Base-by-base conservation (phyloP, 2,113 vertebrate genomes). In the Pachyramphus minor region DNA sequence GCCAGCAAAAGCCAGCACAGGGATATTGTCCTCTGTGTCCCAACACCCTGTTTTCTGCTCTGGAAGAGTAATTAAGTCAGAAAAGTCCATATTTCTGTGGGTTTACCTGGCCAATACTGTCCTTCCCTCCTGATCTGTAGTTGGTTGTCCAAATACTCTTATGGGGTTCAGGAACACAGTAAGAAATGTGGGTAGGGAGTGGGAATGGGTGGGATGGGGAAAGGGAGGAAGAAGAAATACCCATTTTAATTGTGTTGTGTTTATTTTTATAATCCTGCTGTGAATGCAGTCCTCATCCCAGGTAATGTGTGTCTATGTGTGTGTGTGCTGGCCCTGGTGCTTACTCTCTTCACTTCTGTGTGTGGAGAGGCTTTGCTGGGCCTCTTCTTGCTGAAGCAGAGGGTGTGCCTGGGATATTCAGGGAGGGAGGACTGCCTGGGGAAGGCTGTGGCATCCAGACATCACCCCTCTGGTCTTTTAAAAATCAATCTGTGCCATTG, bases 231-330 rank as follows among this genome's bases (percentile, higher is more conserved):
- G 42, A 93, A 63, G 22, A 71, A 90, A 42, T 59, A 55, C 19
- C 37, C 80, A 76, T 96, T 92, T 98, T 97, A 97, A 95, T 95
- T 93, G 81, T 96, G 66, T 93, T 95, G 96, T 96, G 93, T 97
- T 97, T 96, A 84, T 97, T 90, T 95, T 95, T 60, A 81, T 96
- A 92, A 96, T 91, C 89, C 60, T 63, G 93, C 77, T 83, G 90
- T 97, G 97, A 97, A 88, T 95, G 94, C 97, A 98, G 98, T 98
- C 98, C 98, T 98, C 97, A 98, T 99, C 96, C 98, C 98, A 98
- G 98, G 98, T 98, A 98, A 98, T 60, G 82, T 88, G 72, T 12
- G 35, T 97, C 52, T 93, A 5, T 80, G 92, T 94, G 81, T 85
- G 95, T 30, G 88, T 96, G 95, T 98, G 93, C 87, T 94, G 93